Percentiles rank a stretch among this genome's conserved stretches.
Conservation (phyloP, 35 echinoderm and acorn worm genomes). For the Lytechinus pictus region DNA sequence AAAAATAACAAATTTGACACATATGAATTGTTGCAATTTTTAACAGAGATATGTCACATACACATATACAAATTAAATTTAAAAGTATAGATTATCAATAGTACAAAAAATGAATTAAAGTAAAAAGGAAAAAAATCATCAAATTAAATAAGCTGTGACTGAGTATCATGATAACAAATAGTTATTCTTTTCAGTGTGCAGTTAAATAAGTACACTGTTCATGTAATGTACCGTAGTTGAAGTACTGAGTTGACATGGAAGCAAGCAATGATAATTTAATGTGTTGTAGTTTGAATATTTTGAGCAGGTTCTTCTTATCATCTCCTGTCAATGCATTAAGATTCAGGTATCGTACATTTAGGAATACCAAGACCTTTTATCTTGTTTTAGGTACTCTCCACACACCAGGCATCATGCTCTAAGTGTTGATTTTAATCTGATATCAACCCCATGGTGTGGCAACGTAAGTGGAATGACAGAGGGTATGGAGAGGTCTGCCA, state of each 20-base stretch:
- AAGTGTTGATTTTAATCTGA: not conserved
- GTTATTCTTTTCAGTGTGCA: not conserved
- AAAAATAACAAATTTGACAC: not conserved
- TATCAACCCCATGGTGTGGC: no score
- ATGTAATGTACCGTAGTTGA: not conserved
- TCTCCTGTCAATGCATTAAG: not conserved
- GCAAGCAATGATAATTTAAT: not conserved
- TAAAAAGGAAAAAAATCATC: no score
- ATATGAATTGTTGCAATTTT: not conserved
- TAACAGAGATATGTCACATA: not conserved
- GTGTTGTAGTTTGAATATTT: not conserved
- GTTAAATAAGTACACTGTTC: not conserved
- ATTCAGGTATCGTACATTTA: not conserved
- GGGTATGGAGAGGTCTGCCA: no score
- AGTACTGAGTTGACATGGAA: not conserved
- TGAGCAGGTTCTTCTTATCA: not conserved
- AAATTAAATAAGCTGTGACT: no score
- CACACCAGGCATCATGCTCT: not conserved
- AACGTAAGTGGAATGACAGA: no score
- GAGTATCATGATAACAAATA: not conserved
- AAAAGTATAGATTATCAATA: not conserved
- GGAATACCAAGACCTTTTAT: not conserved
- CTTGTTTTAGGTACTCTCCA: not conserved
- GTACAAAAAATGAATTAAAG: not conserved
- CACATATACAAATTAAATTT: not conserved